A percentile compares a stretch with the other conserved stretches of the same genome.
Conservation (phyloP, 2,797 vertebrate genomes). For the Triplophysa bombifrons region DNA sequence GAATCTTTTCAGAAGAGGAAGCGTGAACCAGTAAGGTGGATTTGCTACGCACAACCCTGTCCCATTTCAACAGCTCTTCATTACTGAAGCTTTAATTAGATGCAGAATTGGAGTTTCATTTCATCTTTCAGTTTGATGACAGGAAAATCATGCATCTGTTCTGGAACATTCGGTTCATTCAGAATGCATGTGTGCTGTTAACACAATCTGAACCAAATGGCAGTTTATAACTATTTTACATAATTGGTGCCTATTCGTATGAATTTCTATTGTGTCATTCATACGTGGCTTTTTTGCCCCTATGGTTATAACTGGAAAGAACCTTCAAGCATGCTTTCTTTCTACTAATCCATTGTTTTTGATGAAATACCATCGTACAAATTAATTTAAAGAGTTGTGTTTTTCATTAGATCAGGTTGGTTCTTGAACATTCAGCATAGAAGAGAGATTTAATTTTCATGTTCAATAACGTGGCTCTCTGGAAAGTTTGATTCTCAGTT, state of each 20-base stretch:
- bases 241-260: too few relatives aligned
- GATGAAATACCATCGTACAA: too few relatives aligned
- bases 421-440: background rate
- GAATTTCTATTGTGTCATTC: too few relatives aligned
- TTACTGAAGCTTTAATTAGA: slow-evolving; percentile 41
- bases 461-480: background rate
- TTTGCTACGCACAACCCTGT: slow-evolving; percentile 5
- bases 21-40: background rate
- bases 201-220: too few relatives aligned
- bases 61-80: slow-evolving; percentile 20
- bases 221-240: too few relatives aligned
- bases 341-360: too few relatives aligned
- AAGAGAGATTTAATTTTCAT: background rate
- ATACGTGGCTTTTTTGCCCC: too few relatives aligned
- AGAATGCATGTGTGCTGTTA: background rate
- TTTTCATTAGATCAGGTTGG: too few relatives aligned
- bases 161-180: background rate
- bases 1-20: slow-evolving; percentile 30
- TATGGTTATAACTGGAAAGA: too few relatives aligned
- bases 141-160: background rate
- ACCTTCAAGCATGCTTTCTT: too few relatives aligned
- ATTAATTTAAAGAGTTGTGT: too few relatives aligned
- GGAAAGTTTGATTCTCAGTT: background rate
- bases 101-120: slow-evolving; percentile 11
- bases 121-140: background rate